Evolutionary conservation across 2,113 vertebrate species (phyloP), one percentile per base, ranked within the genome.

Genomic region (Sclerurus mexicanus): DNA sequence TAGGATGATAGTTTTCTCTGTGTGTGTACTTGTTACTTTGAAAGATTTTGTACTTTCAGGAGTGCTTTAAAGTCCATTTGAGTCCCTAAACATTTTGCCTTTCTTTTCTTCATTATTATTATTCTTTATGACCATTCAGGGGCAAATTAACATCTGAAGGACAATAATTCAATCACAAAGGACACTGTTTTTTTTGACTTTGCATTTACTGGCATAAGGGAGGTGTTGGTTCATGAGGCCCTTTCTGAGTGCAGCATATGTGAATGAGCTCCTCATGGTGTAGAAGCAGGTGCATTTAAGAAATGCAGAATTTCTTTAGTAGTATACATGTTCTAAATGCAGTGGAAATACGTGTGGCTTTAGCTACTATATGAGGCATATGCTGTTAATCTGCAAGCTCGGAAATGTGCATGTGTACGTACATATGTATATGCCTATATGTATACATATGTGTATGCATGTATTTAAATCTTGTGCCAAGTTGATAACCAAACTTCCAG

Each of bases 241-340:
- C 27, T 75, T 79, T 58, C 30, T 37, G 87, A 31, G 39, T 16
- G 4, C 5, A 7, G 7, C 17, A 5, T 17, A 9, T 30, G 14
- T 75, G 49, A 59, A 44, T 0, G 1, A 75, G 9, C 49, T 56
- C 7, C 46, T 80, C 6, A 2, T 42, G 39, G 14, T 2, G 0
- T 50, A 52, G 8, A 22, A 88, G 35, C 58, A 73, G 44, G 39
- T 42, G 15, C 12, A 14, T 33, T 68, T 17, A 72, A 73, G 35
- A 91, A 68, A 60, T 52, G 16, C 23, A 49, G 9, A 15, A 30
- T 52, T 85, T 85, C 25, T 82, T 66, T 18, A 75, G 56, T 46
- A 27, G 12, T 21, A 2, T 27, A 4, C 2, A 0, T 85, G 37
- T 9, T 46, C 17, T 21, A 22, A 58, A 0, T 86, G 63, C 40